Evolutionary conservation across 1,140 invertebrate species (phyloP), one percentile per base, ranked within the genome.

Genomic region (Diachasmimorpha longicaudata): DNA sequence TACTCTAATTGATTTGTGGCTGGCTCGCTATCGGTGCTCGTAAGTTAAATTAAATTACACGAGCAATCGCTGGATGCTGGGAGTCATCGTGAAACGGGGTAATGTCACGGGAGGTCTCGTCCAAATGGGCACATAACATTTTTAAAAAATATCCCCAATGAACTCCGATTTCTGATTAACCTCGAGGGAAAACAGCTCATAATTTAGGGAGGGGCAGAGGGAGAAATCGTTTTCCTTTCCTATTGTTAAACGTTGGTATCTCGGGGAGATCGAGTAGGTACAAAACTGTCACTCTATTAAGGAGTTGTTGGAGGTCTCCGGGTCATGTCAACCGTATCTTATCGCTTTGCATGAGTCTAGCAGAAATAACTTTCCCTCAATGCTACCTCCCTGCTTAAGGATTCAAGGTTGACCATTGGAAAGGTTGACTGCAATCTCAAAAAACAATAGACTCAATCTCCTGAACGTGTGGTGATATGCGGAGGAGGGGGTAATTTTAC

Each of bases 31-130:
- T 69, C 79, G 80, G 74, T 85, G 76, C 82, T 84, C 82, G 84
- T 85, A 85, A 87, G 80, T 86, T 85, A 83, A 87, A 87, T 86
- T 86, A 86, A 87, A 86, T 87, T 83, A 85, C 82, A 82, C 80
- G 81, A 75, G 70, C 76, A 79, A 80, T 80, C 79, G 77, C 75
- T 77, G 44, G 67, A 68, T 52, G 31, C 25, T 31, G 42, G 25
- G 58, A 63, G 58, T 63, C 58, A 63, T 63, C 58, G 58, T 25
- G 58, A 63, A 63, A 25, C 11, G 21, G 58, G 58, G 58, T 63
- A 63, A 63, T 78, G 72, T 74, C 75, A 70, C 78, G 70, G 75
- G 73, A 74, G 70, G 70, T 63, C 72, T 44, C 23, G 44, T 9
- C 2, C 21, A 10, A n/a, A 23, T 8, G 23, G 19, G 31, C 31